Evolutionary conservation across 2,797 vertebrate genomes (phyloP).

Genomic region (Gymnoscopelus microlampas): DNA sequence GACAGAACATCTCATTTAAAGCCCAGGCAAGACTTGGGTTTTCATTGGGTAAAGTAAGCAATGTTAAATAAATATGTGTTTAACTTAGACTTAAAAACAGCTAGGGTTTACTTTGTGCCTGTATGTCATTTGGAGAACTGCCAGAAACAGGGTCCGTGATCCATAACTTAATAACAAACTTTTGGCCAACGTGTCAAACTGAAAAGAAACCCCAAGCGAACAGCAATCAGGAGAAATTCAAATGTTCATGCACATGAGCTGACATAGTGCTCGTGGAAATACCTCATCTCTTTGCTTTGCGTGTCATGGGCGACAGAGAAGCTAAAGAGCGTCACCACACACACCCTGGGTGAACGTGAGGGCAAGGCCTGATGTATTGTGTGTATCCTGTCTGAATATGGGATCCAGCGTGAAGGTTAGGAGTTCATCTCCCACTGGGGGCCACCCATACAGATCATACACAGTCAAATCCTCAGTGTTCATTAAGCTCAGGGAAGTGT

Average conservation of each 20-base stretch:
- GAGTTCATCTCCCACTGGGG: constrained; percentile 36
- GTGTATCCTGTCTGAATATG: constrained; percentile 59
- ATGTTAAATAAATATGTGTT: too few species aligned
- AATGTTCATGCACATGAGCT: constrained; percentile 52
- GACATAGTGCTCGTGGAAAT: constrained; percentile 40
- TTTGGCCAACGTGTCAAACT: constrained; percentile 29
- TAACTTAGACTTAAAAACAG: too few species aligned
- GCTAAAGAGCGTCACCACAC: constrained; percentile 47
- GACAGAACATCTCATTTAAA: constrained; percentile 1
- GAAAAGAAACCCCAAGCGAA: constrained; percentile 11
- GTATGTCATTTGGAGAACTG: too few species aligned
- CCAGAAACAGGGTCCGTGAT: too few species aligned
- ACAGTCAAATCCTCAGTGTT: constrained; percentile 7
- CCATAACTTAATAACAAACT: constrained; percentile 13
- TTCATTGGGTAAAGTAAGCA: too few species aligned
- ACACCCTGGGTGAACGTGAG: constrained; percentile 56
- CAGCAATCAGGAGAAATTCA: constrained; percentile 46
- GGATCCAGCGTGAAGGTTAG: constrained; percentile 33
- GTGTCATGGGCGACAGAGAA: constrained; percentile 52
- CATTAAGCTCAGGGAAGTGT: too few species aligned
- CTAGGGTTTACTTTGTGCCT: too few species aligned
- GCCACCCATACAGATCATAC: constrained; percentile 68
- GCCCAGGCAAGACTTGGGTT: background rate
- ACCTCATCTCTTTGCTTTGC: constrained; percentile 43
- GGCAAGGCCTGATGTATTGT: constrained; percentile 66